These are phyloP conservation scores for Galeruca laticollis DNA, from an alignment of 2,888 invertebrate genomes.

Conservation along the genomic window DNA sequence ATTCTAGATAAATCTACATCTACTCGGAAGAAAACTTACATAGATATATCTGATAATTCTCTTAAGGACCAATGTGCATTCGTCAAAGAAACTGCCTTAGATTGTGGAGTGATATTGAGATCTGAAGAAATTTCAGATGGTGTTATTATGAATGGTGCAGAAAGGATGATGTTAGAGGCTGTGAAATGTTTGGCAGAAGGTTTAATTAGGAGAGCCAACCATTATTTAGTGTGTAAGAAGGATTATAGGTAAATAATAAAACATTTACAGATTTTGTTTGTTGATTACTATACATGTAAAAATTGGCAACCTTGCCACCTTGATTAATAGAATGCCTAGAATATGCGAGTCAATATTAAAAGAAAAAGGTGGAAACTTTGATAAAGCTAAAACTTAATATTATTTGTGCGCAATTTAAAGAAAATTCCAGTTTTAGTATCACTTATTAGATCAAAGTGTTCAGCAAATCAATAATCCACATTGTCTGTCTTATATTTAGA, in stretches of 20 bases:
- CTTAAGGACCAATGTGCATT: constrained; percentile 62
- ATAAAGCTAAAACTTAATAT: too few relatives aligned
- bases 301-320: too few relatives aligned
- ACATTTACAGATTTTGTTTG: not conserved
- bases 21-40: constrained; percentile 34
- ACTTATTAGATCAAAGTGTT: too few relatives aligned
- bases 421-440: too few relatives aligned
- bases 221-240: constrained; percentile 53
- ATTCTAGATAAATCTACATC: constrained; percentile 15
- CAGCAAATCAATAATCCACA: too few relatives aligned
- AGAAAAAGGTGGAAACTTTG: too few relatives aligned
- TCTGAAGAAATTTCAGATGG: constrained; percentile 67
- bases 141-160: constrained; percentile 66
- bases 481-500: too few relatives aligned
- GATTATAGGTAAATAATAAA: constrained; percentile 51
- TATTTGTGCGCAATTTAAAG: too few relatives aligned
- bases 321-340: too few relatives aligned
- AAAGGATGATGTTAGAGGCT: constrained; percentile 69
- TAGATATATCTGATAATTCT: constrained; percentile 54
- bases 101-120: constrained; percentile 66
- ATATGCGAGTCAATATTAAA: too few relatives aligned
- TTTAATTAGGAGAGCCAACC: constrained; percentile 61
- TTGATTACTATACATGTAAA: too few relatives aligned
- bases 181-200: constrained; percentile 69
- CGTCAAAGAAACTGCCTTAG: constrained; percentile 65